phyloP scores from a whole-genome alignment of 1,140 invertebrate species.

The Plectus sambesii region DNA sequence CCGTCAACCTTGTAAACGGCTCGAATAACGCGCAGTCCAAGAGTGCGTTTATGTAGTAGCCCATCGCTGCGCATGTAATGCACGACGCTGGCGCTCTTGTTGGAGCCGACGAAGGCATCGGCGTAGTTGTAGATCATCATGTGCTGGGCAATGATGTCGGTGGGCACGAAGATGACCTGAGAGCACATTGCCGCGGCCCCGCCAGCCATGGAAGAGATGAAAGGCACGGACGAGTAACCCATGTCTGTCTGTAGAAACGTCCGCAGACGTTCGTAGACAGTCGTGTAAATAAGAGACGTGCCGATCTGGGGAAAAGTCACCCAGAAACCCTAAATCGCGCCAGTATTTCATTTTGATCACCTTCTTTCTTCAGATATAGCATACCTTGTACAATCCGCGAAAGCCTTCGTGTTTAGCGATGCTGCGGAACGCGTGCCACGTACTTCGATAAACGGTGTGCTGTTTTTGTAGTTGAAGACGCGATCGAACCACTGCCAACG shows the following conservation, averaged over 20 bases:
- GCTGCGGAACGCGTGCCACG: conserved; percentile 70
- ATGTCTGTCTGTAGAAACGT: conserved; percentile 55
- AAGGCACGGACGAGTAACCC: conserved; percentile 34
- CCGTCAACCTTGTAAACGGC: conserved; percentile 29
- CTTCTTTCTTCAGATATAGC: not conserved
- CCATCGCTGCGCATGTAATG: conserved; percentile 20
- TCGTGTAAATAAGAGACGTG: conserved; percentile 61
- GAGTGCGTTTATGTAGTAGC: conserved; percentile 18
- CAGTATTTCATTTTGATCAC: not conserved
- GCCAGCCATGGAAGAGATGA: conserved; percentile 66
- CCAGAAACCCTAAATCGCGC: conserved; percentile 20
- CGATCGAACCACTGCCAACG: conserved; percentile 86
- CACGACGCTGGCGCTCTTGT: conserved; percentile 19
- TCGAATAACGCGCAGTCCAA: conserved; percentile 23
- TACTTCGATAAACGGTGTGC: conserved; percentile 23
- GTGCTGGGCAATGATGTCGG: conserved; percentile 89
- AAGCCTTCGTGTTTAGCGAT: conserved; percentile 72
- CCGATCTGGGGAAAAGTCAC: conserved; percentile 22
- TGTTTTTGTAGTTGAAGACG: conserved; percentile 60
- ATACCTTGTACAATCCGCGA: conserved; percentile 66
- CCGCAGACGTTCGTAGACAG: conserved; percentile 78
- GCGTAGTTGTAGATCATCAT: conserved; percentile 62
- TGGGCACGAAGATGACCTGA: conserved; percentile 78
- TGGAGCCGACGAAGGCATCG: conserved; percentile 16
- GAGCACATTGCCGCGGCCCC: conserved; percentile 76